Evolutionary conservation across 2,888 invertebrate species (phyloP), one percentile per base, ranked within the genome.

Genomic region (Ornithoptera alexandrae): DNA sequence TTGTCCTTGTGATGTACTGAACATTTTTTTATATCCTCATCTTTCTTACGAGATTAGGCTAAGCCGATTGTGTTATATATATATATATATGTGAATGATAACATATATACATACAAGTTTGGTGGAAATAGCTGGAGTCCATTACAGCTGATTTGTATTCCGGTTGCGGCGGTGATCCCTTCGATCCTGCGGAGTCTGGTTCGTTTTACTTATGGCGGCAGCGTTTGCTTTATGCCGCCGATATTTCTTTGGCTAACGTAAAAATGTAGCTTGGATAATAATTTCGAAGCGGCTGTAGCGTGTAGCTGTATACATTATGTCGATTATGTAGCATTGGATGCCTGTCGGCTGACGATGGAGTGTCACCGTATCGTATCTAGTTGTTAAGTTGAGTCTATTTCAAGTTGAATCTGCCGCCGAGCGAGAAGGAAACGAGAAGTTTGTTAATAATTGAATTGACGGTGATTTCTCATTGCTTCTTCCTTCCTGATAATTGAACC

Each of bases 91-190:
- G n/a, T 18, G 53, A 18, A n/a, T n/a, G n/a, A 18, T 18, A 18
- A 53, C n/a, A 53, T n/a, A 17, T 53, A 53, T n/a, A 53, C 30
- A 17, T 46, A 50, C 53, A 53, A 30, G 46, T 53, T 18, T 46
- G 53, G 3, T 24, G 24, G 18, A 4, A 65, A 15, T 60, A 39
- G 61, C 61, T 67, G 56, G 61, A 67, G 62, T 67, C 56, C 61
- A 67, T 67, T 67, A 17, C 22, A n/a, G 53, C 67, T 62, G 53
- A 67, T 67, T 67, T 67, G 67, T 67, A 67, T 67, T 67, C 67
- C 15, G 18, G 61, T 18, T 20, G 20, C 20, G 56, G 12, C 56
- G 6, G 39, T 20, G 36, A 67, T n/a, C 39, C 62, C 22, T 56
- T 62, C 56, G 15, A 67, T 61, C 20, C 65, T 50, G 46, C 61